Evolutionary conservation across 2,888 invertebrate species (phyloP), one percentile per base, ranked within the genome.

Genomic region (Drosophila aldrichi): DNA sequence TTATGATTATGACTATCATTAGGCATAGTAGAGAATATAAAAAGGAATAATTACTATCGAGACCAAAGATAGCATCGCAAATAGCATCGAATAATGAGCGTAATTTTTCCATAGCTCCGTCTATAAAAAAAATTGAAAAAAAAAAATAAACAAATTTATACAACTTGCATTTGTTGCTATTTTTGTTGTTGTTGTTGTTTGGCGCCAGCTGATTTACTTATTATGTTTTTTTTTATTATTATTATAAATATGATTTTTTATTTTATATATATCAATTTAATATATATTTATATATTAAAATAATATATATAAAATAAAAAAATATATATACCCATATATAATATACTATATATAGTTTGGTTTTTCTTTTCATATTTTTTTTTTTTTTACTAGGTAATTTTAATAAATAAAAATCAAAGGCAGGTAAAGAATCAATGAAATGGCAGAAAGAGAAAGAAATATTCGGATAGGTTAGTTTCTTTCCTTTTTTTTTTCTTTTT

Each of bases 81-180:
- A 86, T 89, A 85, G 89, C 89, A 82, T 86, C 86, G 89, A 89
- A 86, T 89, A 86, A 85, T 86, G 86, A 86, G 86, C 86, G 86
- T 89, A 86, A 72, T 86, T 86, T 86, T 89, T 89, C 86, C 89
- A 86, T 86, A 74, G 86, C 76, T 86, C 85, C 85, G 85, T 88
- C 86, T 86, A 89, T 85, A 89, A 89, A 81, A 86, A 85, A 84
- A 87, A 71, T 69, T 16, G n/a, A 38, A 62, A 74, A 73, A 66
- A 75, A 74, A 87, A 85, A 88, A 82, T 77, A 88, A 84, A 84
- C 71, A 89, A 88, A 84, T 82, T 82, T 81, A 72, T 72, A 81
- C 89, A 83, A 84, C 84, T 86, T 70, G 52, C 20, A 80, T 84
- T 70, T 72, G 34, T 4, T 51, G 34, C 34, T 52, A 36, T 36